These are phyloP conservation scores for Hyles euphorbiae DNA, from an alignment of 1,140 invertebrate genomes.

Conservation along the genomic window DNA sequence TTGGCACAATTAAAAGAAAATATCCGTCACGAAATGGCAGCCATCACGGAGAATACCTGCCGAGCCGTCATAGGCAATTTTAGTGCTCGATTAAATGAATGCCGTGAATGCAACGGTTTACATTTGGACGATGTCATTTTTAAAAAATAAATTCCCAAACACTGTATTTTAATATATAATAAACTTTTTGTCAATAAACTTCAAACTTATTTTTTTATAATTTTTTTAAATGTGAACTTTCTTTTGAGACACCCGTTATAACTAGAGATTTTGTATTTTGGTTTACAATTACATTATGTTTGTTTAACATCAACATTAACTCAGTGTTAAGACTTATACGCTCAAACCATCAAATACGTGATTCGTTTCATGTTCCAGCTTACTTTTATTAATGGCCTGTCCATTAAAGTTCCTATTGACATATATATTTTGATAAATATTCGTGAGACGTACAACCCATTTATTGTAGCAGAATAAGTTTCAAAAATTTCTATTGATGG, in stretches of 20 bases:
- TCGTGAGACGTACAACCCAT: too few relatives aligned
- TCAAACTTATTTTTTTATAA: neutral
- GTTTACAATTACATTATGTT: too few relatives aligned
- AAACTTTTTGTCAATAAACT: constrained; percentile 1
- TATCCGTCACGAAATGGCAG: constrained; percentile 22
- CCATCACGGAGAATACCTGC: constrained; percentile 17
- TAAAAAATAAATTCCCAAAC: constrained; percentile 20
- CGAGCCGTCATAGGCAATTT: constrained; percentile 13
- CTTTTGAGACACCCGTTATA: neutral
- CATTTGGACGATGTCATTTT: constrained; percentile 23
- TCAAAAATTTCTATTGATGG: too few relatives aligned
- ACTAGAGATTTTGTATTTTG: too few relatives aligned
- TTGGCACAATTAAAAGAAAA: constrained; percentile 20
- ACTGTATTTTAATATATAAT: constrained; percentile 5
- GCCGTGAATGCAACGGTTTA: constrained; percentile 17
- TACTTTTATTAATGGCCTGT: too few relatives aligned
- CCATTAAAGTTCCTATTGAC: too few relatives aligned
- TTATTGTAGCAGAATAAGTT: too few relatives aligned
- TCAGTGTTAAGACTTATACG: too few relatives aligned
- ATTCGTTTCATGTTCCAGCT: too few relatives aligned
- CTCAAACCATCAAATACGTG: too few relatives aligned
- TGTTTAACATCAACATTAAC: too few relatives aligned
- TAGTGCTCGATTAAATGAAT: constrained; percentile 23
- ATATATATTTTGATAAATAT: too few relatives aligned
- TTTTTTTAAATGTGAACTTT: constrained; percentile 2